phyloP scores from a whole-genome alignment of 2,113 vertebrate genomes.

The Globicephala melas region DNA sequence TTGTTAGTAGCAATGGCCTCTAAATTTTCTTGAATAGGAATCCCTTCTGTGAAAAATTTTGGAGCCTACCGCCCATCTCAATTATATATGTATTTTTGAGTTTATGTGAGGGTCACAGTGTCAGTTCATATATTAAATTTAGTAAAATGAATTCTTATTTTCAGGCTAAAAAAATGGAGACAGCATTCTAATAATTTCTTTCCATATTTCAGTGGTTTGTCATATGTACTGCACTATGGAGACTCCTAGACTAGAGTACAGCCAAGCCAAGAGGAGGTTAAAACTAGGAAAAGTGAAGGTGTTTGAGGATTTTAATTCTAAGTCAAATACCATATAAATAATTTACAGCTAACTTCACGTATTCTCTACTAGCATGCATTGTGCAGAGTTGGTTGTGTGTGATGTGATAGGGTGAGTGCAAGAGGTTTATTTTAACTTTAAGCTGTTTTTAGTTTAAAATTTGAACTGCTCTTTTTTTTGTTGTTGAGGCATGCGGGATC shows the following conservation, averaged over 20 bases:
- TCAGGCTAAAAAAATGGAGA: background rate
- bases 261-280: background rate
- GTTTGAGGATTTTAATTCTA: background rate
- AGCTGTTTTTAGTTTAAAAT: conserved; percentile 18
- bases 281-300: background rate
- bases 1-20: background rate
- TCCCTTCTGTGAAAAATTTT: conserved; percentile 8
- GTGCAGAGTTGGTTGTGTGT: background rate
- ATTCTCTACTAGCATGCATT: background rate
- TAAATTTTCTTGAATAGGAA: conserved; percentile 22
- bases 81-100: background rate
- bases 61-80: background rate
- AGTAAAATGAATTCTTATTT: conserved; percentile 41
- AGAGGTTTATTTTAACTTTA: background rate
- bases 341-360: background rate
- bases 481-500: no score
- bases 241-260: background rate
- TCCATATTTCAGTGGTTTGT: background rate
- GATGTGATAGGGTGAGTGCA: background rate
- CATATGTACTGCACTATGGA: background rate
- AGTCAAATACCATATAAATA: background rate
- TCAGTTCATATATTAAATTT: background rate
- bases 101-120: background rate
- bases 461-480: background rate
- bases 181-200: background rate